These are phyloP conservation scores for Exaiptasia diaphana DNA, from an alignment of 64 coral and sea anemone genomes.

Conservation along the genomic window DNA sequence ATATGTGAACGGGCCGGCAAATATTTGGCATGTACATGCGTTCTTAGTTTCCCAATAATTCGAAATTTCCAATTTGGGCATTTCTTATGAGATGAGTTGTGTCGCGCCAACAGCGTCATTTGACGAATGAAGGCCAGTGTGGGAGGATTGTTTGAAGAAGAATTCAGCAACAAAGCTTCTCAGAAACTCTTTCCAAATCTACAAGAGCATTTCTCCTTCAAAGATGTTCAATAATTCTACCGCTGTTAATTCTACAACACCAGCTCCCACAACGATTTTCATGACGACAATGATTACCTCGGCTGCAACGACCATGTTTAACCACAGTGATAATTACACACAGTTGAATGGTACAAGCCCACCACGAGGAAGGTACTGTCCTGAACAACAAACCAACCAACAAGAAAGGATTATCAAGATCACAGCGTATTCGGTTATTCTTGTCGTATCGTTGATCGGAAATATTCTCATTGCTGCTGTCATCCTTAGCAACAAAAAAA, in stretches of 20 bases:
- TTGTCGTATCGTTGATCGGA: slow-evolving; percentile 27
- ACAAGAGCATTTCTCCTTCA: not conserved
- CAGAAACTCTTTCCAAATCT: not conserved
- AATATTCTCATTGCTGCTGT: slow-evolving; percentile 44
- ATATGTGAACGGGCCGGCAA: not conserved
- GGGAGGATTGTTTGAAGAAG: not conserved
- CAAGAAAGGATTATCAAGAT: not conserved
- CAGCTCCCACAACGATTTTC: not conserved
- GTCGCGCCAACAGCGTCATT: slow-evolving; percentile 1
- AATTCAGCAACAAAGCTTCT: not conserved
- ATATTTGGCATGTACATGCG: slow-evolving; percentile 21
- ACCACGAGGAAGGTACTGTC: not conserved
- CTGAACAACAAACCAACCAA: not conserved
- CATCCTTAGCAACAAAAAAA: slow-evolving; percentile 31
- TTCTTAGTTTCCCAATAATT: slow-evolving; percentile 24
- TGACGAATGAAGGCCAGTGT: not conserved
- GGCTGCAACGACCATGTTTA: not conserved
- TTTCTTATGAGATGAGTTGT: slow-evolving; percentile 18
- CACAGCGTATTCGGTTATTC: slow-evolving; percentile 11
- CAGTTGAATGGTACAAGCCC: not conserved
- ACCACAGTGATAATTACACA: not conserved
- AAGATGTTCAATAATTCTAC: not conserved
- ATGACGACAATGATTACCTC: not conserved
- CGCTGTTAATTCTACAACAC: not conserved
- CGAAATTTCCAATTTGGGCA: slow-evolving; percentile 3